Evolutionary conservation across 2,113 vertebrate species (phyloP), one percentile per base, ranked within the genome.

Genomic region (Hypanus sabinus): DNA sequence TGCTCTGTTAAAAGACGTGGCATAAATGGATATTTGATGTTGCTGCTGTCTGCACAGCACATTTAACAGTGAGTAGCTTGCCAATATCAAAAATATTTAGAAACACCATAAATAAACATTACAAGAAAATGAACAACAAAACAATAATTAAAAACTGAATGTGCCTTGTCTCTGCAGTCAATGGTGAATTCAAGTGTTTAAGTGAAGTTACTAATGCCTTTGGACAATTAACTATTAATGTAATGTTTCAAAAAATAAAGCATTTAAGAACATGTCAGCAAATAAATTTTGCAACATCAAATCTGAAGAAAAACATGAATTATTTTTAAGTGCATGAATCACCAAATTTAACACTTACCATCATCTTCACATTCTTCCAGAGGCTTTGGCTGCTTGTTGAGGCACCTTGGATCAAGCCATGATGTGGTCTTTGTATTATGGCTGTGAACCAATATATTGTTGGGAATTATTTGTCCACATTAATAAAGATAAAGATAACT

Each of bases 371-470:
- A 99, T 97, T 99, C 99, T 97, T 99, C 99, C 96, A 99, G 97
- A 96, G 99, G 98, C 96, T 99, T 99, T 96, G 98, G 98, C 95
- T 98, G 98, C 96, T 99, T 99, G 96, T 97, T 99, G 97, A 99
- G 98, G 98, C 98, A 99, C 97, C 99, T 98, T 96, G 99, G 99
- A 97, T 99, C 99, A 96, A 99, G 97, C 99, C 99, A 99, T 95
- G 99, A 99, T 94, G 99, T 99, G 94, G 99, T 99, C 97, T 99
- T 99, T 96, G 99, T 99, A 94, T 99, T 99, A 96, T 99, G 99
- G 97, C 99, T 99, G 95, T 94, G 96, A 95, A 93, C 22, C 24
- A 27, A 55, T 18, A 46, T 3, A 93, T 73, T 24, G 18, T 93
- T 46, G 16, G 14, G 71, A 93, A 93, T 38, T 55, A 93, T 73